Percentiles rank a stretch among this genome's conserved stretches.
Evolutionary conservation across 1,140 invertebrate genomes (phyloP).

Genomic region (Dufourea novaeangliae): DNA sequence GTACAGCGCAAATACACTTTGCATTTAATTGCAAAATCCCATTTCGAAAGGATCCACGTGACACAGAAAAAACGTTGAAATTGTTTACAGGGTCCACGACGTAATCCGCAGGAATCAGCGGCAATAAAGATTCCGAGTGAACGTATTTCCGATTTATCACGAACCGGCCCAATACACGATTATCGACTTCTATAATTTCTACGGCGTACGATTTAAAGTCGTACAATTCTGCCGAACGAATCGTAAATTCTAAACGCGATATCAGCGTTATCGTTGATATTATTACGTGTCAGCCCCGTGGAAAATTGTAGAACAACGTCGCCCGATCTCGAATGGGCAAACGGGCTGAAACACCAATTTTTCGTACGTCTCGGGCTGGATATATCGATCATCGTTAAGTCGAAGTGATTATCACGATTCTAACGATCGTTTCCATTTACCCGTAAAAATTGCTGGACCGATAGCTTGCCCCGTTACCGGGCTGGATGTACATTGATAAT

Average conservation of each 20-base stretch:
- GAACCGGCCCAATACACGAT: neutral
- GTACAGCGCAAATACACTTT: too few relatives aligned
- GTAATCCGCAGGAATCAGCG: neutral
- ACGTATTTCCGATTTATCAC: too few relatives aligned
- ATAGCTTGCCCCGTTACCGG: neutral
- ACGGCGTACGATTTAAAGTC: neutral
- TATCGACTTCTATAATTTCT: neutral
- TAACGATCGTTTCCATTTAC: conserved; percentile 44
- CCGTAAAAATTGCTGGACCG: conserved; percentile 39
- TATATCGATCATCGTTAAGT: conserved; percentile 32
- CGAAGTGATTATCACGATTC: conserved; percentile 41
- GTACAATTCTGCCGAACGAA: neutral
- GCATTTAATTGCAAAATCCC: too few relatives aligned
- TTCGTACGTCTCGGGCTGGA: conserved; percentile 7
- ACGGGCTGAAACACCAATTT: neutral
- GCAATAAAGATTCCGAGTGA: neutral
- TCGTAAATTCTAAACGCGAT: neutral
- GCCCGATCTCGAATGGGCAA: neutral
- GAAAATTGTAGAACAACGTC: too few relatives aligned
- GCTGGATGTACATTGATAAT: conserved; percentile 47
- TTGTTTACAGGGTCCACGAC: too few relatives aligned
- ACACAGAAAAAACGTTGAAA: too few relatives aligned
- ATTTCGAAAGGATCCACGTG: too few relatives aligned
- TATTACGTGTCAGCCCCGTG: neutral
- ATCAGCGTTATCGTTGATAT: neutral